These are phyloP conservation scores for Antheraea mylitta DNA, from an alignment of 1,140 invertebrate species.

Conservation along the genomic window DNA sequence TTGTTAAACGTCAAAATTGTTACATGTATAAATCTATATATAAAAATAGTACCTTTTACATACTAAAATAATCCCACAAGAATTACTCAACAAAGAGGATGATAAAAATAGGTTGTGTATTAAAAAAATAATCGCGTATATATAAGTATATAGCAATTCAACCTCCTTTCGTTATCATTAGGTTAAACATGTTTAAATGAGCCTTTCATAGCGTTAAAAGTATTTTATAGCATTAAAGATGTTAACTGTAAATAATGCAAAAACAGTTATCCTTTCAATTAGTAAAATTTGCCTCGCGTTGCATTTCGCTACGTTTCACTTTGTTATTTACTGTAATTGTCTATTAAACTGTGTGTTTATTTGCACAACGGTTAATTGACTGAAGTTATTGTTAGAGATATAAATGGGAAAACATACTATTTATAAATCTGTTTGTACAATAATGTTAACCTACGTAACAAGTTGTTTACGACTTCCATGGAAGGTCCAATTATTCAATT, in stretches of 20 bases:
- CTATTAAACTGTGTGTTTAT: background rate
- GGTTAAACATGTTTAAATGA: no score
- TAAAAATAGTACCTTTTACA: no score
- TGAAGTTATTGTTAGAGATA: background rate
- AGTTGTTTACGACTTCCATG: background rate
- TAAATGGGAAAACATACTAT: background rate
- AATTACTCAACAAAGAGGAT: no score
- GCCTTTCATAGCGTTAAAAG: background rate
- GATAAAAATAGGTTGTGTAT: no score
- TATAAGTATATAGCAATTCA: no score
- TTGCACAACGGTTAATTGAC: background rate
- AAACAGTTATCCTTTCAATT: constrained; percentile 25
- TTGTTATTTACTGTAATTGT: constrained; percentile 13
- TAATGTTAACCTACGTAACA: background rate
- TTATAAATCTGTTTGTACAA: background rate
- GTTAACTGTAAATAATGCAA: constrained; percentile 22
- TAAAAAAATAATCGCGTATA: no score
- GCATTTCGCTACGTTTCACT: constrained; percentile 15
- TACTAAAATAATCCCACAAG: no score
- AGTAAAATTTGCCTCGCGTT: constrained; percentile 13
- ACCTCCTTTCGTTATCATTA: no score
- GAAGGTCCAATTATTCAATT: background rate
- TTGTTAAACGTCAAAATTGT: no score
- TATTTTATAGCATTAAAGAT: background rate
- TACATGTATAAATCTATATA: no score